A percentile compares a stretch with the other conserved stretches of the same genome.
These are phyloP conservation scores for Dasyornis broadbenti DNA, from an alignment of 2,113 vertebrate species.

Conservation along the genomic window DNA sequence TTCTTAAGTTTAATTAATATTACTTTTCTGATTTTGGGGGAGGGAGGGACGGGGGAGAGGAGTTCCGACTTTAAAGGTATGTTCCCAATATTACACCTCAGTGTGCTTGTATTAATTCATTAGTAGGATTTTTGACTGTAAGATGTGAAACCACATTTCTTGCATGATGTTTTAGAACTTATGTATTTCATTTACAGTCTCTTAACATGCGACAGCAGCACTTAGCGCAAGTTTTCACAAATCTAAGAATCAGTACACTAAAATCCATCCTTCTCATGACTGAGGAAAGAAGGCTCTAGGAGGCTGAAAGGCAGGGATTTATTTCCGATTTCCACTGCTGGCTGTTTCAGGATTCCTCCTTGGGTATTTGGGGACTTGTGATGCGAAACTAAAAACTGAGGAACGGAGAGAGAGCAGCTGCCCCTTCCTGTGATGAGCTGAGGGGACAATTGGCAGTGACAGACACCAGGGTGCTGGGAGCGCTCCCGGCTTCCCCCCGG, in stretches of 20 bases:
- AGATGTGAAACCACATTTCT: conserved; percentile 81
- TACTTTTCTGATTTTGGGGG: conserved; percentile 73
- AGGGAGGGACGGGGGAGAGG: conserved; percentile 69
- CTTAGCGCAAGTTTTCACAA: conserved; percentile 72
- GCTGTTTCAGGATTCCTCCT: conserved; percentile 52
- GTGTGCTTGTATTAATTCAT: conserved; percentile 78
- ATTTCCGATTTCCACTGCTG: conserved; percentile 31
- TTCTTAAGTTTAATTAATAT: conserved; percentile 85
- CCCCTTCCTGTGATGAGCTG: conserved; percentile 12
- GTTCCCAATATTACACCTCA: conserved; percentile 78
- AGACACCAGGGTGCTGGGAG: conserved; percentile 23
- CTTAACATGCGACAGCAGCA: conserved; percentile 72
- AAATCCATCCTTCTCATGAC: conserved; percentile 72
- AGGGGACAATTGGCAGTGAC: not conserved
- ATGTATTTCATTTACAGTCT: conserved; percentile 76
- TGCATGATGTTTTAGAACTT: conserved; percentile 77
- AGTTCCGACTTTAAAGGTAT: conserved; percentile 74
- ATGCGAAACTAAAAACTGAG: conserved; percentile 41
- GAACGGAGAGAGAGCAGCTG: conserved; percentile 27
- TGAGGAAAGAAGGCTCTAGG: conserved; percentile 77
- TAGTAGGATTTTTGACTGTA: conserved; percentile 78
- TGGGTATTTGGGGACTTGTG: conserved; percentile 17
- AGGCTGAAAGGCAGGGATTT: conserved; percentile 76
- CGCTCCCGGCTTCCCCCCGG: not conserved
- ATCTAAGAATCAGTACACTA: conserved; percentile 74